Evolutionary conservation across 2,797 vertebrate species (phyloP), one percentile per base, ranked within the genome.

Genomic region (Kryptopterus vitreolus): DNA sequence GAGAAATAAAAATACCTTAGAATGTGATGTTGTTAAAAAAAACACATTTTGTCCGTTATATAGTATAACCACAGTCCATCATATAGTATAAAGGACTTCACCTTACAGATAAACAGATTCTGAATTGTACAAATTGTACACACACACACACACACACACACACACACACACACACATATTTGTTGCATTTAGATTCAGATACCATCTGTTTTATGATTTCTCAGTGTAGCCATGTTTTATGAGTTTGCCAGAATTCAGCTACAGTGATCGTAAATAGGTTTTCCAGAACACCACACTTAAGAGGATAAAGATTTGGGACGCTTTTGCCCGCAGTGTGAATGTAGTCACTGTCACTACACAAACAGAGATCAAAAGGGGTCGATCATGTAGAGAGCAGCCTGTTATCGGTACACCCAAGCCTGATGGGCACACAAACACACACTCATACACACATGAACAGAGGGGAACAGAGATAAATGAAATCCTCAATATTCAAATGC

Each of bases 381-480:
- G 22, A 68, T 79, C 79, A 79, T 79, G 61, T 83, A 77, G 53
- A 78, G 68, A 80, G 70, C 46, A 84, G 59, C 74, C 20, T 78
- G 72, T 83, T 80, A 84, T 80, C 77, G 80, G 70, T 24, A 15
- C 33, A 73, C 33, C 20, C 71, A 58, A 73, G 20, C 70, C 20
- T 24, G 52, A n/a, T n/a, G n/a, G n/a, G n/a, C n/a, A n/a, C n/a
- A 62, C 35, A 33, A 55, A 50, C 55, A 74, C 62, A 79, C 82
- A 58, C 66, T 35, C 31, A 69, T 46, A 66, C 35, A 38, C 52
- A 73, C 63, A 66, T 22, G 24, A 20, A 66, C 11, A 63, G 6
- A 71, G 61, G 55, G 70, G 43, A 58, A 77, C 76, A 78, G 38
- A 81, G 81, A 82, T 78, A 10, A 85, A 79, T 82, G 75, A 79